Percentiles rank a stretch among this genome's conserved stretches.
phyloP scores from a whole-genome alignment of 35 echinoderm and acorn worm genomes.

The Apostichopus japonicus region DNA sequence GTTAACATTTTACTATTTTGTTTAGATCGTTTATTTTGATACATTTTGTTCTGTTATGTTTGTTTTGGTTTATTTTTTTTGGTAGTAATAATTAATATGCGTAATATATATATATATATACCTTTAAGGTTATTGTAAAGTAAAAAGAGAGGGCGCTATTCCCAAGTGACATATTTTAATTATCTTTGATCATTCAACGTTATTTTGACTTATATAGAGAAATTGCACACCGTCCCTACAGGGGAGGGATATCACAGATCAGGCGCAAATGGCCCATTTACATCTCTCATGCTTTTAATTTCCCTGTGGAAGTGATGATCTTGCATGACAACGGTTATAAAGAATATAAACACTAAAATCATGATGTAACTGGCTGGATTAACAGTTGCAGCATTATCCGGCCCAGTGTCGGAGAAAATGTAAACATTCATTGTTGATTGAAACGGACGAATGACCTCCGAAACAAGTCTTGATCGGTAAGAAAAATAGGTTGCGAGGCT shows the following conservation, averaged over 20 bases:
- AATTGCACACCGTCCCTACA: background rate
- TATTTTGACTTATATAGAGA: background rate
- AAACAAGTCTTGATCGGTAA: background rate
- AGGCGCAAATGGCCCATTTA: slow-evolving; percentile 16
- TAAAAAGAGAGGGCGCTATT: slow-evolving; percentile 1
- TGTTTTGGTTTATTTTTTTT: too few species aligned
- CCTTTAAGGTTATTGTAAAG: background rate
- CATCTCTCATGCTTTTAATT: slow-evolving; percentile 36
- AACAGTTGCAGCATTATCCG: background rate
- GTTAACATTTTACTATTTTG: too few species aligned
- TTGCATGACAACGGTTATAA: background rate
- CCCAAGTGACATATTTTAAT: slow-evolving; percentile 30
- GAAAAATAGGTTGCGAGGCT: slow-evolving; percentile 3
- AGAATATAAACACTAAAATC: background rate
- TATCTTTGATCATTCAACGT: slow-evolving; percentile 19
- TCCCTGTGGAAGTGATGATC: slow-evolving; percentile 31
- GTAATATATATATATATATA: background rate
- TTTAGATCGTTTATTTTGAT: too few species aligned
- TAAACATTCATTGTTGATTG: slow-evolving; percentile 11
- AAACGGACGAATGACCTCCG: background rate
- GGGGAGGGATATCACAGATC: slow-evolving; percentile 6
- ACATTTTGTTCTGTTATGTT: too few species aligned
- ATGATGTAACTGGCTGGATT: background rate
- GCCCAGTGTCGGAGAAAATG: background rate
- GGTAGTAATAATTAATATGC: too few species aligned